Evolutionary conservation across 53 echinoderm and acorn worm genomes (phyloP), one percentile per base, ranked within the genome.

Genomic region (Apostichopus leukothele): DNA sequence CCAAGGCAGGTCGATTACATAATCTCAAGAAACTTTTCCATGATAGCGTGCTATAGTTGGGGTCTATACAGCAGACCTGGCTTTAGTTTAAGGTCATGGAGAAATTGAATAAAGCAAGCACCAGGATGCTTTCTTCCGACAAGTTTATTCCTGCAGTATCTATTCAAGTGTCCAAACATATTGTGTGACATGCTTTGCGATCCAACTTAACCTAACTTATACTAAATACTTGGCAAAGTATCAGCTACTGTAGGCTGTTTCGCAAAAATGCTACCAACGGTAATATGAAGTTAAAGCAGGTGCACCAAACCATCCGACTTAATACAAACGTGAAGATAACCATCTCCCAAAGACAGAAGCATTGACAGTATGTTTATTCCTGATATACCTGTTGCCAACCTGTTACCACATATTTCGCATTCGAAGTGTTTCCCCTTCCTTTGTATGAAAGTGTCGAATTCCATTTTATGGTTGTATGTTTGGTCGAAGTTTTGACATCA

Each of bases 331-430:
- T 16, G 20, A 52, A 52, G 13, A 79, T 16, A 13, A 79, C 7
- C 6, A 79, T 19, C 19, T 16, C 52, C 16, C 1, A 4, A 1
- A 79, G 5, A 53, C n/a, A 39, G 39, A 39, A 39, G n/a, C 50
- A 26, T 11, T 76, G 13, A 39, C 7, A 18, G 9, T 3, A 6
- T 4, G 18, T 6, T 88, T 75, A 60, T 5, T 60, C 16, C 8
- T 60, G 73, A 57, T 79, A 53, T 66, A 95, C 95, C 92, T 83
- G 93, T 90, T 26, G 91, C 88, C 67, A 95, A 92, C 84, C 91
- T 93, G 12, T 92, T 92, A 73, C 93, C 89, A 83, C 95, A 95
- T 9, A 92, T 60, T 19, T 93, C 92, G 89, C 95, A 95, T 52
- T 89, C 50, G 74, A 93, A 95, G 3, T 88, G 53, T 52, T 92